A percentile compares a stretch with the other conserved stretches of the same genome.
Evolutionary conservation across 2,113 vertebrate species (phyloP).

Genomic region (Jacana jacana): DNA sequence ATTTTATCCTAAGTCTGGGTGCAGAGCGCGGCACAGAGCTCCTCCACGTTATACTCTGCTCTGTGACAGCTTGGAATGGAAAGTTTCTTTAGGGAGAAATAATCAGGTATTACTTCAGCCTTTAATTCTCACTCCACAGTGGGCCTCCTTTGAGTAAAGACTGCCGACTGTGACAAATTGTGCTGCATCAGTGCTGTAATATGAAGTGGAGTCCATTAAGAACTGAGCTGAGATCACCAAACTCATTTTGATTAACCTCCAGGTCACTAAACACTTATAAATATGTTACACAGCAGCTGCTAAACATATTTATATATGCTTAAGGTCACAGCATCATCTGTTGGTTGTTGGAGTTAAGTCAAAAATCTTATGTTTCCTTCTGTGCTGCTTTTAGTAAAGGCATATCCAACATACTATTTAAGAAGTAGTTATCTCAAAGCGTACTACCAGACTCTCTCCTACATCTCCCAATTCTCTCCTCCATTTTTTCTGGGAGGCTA

Average conservation of each 20-base stretch:
- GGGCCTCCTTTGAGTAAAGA: slow-evolving; percentile 32
- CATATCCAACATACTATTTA: background rate
- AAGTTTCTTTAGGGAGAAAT: slow-evolving; percentile 37
- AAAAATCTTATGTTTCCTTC: slow-evolving; percentile 54
- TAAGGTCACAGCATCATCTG: slow-evolving; percentile 54
- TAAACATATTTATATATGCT: slow-evolving; percentile 54
- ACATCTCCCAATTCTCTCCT: slow-evolving; percentile 19
- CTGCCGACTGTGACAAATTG: slow-evolving; percentile 64
- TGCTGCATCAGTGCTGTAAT: slow-evolving; percentile 40
- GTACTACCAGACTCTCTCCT: background rate
- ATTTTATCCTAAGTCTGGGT: background rate
- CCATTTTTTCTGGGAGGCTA: background rate
- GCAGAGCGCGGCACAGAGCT: background rate
- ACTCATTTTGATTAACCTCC: slow-evolving; percentile 58
- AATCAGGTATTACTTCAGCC: slow-evolving; percentile 44
- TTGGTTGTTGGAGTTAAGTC: slow-evolving; percentile 37
- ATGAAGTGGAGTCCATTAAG: slow-evolving; percentile 48
- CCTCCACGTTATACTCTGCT: background rate
- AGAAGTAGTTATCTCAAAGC: background rate
- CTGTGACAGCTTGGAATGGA: background rate
- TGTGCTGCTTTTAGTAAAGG: slow-evolving; percentile 49
- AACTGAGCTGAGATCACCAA: slow-evolving; percentile 34
- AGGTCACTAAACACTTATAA: slow-evolving; percentile 50
- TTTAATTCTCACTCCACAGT: slow-evolving; percentile 41
- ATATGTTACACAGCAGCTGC: slow-evolving; percentile 34